Evolutionary conservation across 1,140 invertebrate genomes (phyloP).

Genomic region (Drosophila parabipectinata): DNA sequence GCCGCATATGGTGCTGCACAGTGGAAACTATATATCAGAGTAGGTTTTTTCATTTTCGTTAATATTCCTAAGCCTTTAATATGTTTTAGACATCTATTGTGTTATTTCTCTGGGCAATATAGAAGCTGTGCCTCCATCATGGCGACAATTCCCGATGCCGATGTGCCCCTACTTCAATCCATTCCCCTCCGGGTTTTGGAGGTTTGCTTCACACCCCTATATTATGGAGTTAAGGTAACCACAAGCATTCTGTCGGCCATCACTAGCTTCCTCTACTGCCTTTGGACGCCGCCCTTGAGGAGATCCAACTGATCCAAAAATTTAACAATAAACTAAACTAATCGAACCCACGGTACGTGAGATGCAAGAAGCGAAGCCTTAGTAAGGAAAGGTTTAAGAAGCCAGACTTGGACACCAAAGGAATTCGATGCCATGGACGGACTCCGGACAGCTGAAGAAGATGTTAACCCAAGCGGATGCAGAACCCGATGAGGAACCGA

Average conservation of each 20-base stretch:
- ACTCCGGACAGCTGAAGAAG: conserved; percentile 44
- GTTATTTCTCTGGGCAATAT: background rate
- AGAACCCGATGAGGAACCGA: conserved; percentile 7
- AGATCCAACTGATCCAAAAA: conserved; percentile 3
- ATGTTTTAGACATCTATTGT: background rate
- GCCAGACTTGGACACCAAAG: conserved; percentile 40
- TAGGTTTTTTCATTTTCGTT: conserved; percentile 1
- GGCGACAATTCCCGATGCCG: conserved; percentile 11
- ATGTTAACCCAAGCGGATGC: conserved; percentile 47
- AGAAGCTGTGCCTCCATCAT: background rate
- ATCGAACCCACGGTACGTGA: conserved; percentile 20
- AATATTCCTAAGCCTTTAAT: background rate
- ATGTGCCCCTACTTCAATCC: background rate
- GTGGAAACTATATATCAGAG: background rate
- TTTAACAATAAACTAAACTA: background rate
- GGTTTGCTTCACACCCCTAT: conserved; percentile 15
- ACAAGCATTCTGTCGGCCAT: conserved; percentile 10
- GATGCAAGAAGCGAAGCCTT: conserved; percentile 22
- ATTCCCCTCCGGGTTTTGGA: conserved; percentile 23
- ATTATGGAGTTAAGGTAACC: conserved; percentile 23
- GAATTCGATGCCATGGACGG: conserved; percentile 31
- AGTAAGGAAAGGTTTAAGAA: conserved; percentile 35
- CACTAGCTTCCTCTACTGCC: conserved; percentile 16
- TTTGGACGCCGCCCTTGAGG: conserved; percentile 33
- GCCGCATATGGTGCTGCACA: conserved; percentile 29